Conservation (phyloP, 1,140 invertebrate genomes). For the Lordiphosa clarofinis region DNA sequence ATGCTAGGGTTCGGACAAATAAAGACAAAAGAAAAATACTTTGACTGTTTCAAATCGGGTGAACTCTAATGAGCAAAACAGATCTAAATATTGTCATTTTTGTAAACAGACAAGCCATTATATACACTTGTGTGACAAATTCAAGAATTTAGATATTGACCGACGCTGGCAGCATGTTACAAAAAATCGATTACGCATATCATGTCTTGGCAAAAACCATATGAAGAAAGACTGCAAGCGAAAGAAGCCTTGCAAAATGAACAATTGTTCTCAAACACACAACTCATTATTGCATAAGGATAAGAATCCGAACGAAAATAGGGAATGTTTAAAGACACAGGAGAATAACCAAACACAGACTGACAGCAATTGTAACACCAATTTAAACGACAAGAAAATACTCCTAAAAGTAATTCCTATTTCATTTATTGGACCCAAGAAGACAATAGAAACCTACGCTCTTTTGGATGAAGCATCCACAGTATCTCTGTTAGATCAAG, state of each 20-base stretch:
- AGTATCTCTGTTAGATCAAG: conserved; percentile 13
- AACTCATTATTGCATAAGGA: conserved; percentile 16
- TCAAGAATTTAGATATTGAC: conserved; percentile 10
- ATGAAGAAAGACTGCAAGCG: too few relatives aligned
- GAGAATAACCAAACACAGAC: neutral
- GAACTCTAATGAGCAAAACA: neutral
- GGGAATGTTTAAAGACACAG: neutral
- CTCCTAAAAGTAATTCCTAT: conserved; percentile 10
- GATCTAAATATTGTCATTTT: conserved; percentile 12
- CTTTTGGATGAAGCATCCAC: conserved; percentile 20
- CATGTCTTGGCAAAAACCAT: too few relatives aligned
- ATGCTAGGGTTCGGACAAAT: conserved; percentile 6
- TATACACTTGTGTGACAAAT: conserved; percentile 8
- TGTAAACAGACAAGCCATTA: conserved; percentile 13
- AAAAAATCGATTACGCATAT: too few relatives aligned
- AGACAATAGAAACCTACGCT: neutral
- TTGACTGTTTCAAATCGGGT: conserved; percentile 9
- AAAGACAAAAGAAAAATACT: conserved; percentile 11
- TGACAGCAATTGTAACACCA: conserved; percentile 13
- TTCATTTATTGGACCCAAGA: conserved; percentile 3
- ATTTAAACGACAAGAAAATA: conserved; percentile 5
- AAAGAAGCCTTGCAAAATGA: too few relatives aligned
- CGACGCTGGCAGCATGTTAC: conserved; percentile 4
- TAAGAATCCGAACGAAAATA: neutral
- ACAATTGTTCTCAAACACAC: neutral